Base-by-base conservation (phyloP, 1,140 invertebrate species). In the Megalopta genalis region DNA sequence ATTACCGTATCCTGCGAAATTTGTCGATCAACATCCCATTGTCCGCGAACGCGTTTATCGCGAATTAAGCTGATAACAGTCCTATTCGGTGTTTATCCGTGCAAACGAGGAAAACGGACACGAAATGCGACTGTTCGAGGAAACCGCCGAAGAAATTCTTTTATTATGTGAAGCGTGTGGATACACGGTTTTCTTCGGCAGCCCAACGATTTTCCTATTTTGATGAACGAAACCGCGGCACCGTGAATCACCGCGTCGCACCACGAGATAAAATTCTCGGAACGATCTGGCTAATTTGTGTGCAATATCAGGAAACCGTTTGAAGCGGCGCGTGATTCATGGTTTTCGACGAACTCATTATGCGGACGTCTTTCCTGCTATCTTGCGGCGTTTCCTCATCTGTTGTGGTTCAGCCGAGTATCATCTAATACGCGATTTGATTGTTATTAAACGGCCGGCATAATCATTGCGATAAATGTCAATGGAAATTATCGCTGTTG, bases 241-340 rank as follows among this genome's bases (percentile, higher is more conserved):
- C 23, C n/a, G 18, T 57, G 49, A 72, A 46, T 63, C 62, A 64
- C 42, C 32, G 49, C 21, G 21, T 42, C 42, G 12, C 71, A 57
- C 21, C 10, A 10, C 37, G 25, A 25, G 60, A 32, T 71, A 39
- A 52, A 14, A 46, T 72, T 84, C 77, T 25, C 7, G 52, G 83
- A 84, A 84, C 77, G 63, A 25, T 71, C 70, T 62, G 21, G 25
- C 14, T 71, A 71, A 75, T 80, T 84, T 77, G 67, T 67, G 71
- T 57, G 27, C 52, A 82, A n/a, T 80, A 83, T 83, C 8, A 67
- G 78, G 52, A 80, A 84, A 78, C 23, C 71, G 46, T 62, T 37
- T 63, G 49, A 10, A 49, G 54, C 69, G 23, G 65, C 60, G 69
- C 9, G 23, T 84, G 82, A 84, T 71, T 84, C 82, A 82, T 66